A percentile compares a stretch with the other conserved stretches of the same genome.
phyloP scores from a whole-genome alignment of 2,888 invertebrate species.

The Caradrina clavipalpis region DNA sequence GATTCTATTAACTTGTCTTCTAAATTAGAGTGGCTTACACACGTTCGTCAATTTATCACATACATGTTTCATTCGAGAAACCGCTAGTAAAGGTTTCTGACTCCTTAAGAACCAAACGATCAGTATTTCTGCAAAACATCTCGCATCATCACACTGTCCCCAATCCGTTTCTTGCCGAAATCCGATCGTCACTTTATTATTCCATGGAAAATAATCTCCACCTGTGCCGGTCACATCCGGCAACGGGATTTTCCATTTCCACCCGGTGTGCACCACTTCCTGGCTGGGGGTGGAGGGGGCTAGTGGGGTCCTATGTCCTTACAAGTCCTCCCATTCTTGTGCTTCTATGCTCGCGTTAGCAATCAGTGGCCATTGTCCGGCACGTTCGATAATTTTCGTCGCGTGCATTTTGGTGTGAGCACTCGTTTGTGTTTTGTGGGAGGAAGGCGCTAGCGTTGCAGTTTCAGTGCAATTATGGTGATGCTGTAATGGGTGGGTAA shows the following conservation, averaged over 20 bases:
- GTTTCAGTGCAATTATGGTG: constrained; percentile 22
- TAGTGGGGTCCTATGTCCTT: constrained; percentile 45
- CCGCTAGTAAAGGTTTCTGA: too few species aligned
- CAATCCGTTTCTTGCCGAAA: constrained; percentile 40
- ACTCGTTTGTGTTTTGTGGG: constrained; percentile 17
- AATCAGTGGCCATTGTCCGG: constrained; percentile 70
- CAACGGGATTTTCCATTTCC: constrained; percentile 83
- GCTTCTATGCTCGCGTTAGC: constrained; percentile 64
- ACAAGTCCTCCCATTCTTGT: constrained; percentile 63
- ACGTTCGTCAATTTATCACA: too few species aligned
- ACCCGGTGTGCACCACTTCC: constrained; percentile 78
- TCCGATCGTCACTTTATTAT: constrained; percentile 72
- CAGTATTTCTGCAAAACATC: not conserved
- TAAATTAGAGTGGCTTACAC: too few species aligned
- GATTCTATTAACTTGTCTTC: too few species aligned
- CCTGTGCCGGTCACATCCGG: constrained; percentile 81
- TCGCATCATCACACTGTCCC: not conserved
- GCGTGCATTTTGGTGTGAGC: constrained; percentile 43
- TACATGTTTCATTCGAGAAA: too few species aligned
- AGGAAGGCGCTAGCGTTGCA: not conserved
- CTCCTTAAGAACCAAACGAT: too few species aligned
- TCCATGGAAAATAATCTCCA: constrained; percentile 76
- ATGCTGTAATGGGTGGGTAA: not conserved
- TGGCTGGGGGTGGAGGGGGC: constrained; percentile 47
- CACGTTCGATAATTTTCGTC: constrained; percentile 56